Evolutionary conservation across 2,797 vertebrate species (phyloP).

Genomic region (Hypotaenidia okinawae): DNA sequence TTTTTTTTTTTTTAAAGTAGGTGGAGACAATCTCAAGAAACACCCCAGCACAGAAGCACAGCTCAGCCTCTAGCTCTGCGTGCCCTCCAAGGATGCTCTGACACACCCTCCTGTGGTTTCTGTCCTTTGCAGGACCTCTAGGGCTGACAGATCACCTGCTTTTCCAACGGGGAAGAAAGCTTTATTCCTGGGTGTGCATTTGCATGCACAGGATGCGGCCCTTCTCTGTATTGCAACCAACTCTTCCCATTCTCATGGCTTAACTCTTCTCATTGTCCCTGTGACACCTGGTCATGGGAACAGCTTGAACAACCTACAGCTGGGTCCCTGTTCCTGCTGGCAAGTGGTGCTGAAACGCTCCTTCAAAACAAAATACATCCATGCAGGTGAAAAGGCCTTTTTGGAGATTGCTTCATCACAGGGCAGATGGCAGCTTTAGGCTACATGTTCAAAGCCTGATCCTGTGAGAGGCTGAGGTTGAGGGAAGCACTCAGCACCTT

Average conservation of each 20-base stretch:
- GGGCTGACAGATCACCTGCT: neutral
- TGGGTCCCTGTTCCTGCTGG: neutral
- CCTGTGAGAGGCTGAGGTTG: neutral
- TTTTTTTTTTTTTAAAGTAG: neutral
- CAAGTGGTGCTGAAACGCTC: neutral
- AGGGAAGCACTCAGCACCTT: neutral
- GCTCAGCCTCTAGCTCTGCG: neutral
- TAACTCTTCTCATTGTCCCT: neutral
- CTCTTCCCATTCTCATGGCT: neutral
- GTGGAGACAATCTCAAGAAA: neutral
- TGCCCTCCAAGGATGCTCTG: neutral
- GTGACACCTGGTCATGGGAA: neutral
- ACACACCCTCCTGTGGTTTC: neutral
- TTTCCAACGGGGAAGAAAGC: neutral
- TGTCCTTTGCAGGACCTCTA: neutral
- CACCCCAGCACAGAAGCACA: neutral
- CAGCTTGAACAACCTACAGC: neutral
- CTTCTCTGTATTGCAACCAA: neutral
- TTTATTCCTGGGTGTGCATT: neutral
- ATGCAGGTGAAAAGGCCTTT: slow-evolving; percentile 27
- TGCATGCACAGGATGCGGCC: neutral
- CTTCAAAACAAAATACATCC: neutral
- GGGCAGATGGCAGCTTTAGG: slow-evolving; percentile 5
- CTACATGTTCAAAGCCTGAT: neutral
- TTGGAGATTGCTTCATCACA: slow-evolving; percentile 1